phyloP scores from a whole-genome alignment of 2,113 vertebrate species.

The Lucifuga dentata region DNA sequence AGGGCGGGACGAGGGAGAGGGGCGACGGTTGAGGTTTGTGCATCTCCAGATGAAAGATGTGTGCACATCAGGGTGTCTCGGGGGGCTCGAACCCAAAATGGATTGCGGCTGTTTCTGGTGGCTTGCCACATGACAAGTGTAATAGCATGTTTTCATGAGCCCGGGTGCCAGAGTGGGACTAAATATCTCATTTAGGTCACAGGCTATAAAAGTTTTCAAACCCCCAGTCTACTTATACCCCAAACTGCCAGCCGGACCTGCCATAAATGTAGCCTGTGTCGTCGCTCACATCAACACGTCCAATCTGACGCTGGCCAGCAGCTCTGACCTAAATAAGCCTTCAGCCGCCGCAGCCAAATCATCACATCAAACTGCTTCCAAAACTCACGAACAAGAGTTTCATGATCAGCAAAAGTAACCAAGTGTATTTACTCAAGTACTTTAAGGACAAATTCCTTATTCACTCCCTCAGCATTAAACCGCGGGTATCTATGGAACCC shows the following conservation, averaged over 20 bases:
- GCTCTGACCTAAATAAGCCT: slow-evolving; percentile 55
- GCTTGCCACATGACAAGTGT: slow-evolving; percentile 68
- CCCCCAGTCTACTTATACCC: slow-evolving; percentile 62
- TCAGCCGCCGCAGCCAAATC: slow-evolving; percentile 40
- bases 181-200: slow-evolving; percentile 75
- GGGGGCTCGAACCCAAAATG: slow-evolving; percentile 64
- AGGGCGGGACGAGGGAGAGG: slow-evolving; percentile 45
- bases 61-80: slow-evolving; percentile 31
- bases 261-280: slow-evolving; percentile 70
- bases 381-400: background rate
- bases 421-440: too few species aligned
- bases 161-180: slow-evolving; percentile 66
- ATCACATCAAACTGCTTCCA: slow-evolving; percentile 25
- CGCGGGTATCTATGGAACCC: too few species aligned
- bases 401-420: too few species aligned
- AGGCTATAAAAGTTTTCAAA: slow-evolving; percentile 73
- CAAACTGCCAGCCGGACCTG: slow-evolving; percentile 55
- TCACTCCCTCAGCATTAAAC: too few species aligned
- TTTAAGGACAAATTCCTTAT: too few species aligned
- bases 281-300: slow-evolving; percentile 66
- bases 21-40: slow-evolving; percentile 31
- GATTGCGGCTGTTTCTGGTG: slow-evolving; percentile 61
- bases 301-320: slow-evolving; percentile 45
- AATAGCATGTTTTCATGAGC: slow-evolving; percentile 69
- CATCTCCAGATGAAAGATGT: slow-evolving; percentile 48